Base-by-base conservation (phyloP, 2,797 vertebrate species). In the Xerus rutilus region DNA sequence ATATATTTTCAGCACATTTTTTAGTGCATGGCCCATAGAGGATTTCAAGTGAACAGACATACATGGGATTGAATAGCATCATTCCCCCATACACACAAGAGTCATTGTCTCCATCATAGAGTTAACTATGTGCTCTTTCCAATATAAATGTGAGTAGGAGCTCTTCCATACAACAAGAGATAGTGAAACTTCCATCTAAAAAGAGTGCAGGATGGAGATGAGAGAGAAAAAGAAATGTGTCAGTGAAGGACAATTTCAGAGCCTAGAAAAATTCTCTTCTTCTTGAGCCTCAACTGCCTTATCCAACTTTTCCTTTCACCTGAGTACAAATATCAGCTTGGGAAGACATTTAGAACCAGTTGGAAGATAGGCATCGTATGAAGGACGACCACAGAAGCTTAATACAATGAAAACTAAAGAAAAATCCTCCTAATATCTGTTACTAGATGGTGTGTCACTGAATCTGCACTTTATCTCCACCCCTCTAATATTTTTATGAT, bases 11-110 rank as follows among this genome's bases (percentile, higher is more conserved):
- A 76, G 52, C 2, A 64, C 21, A 70, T 90, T 94, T 94, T 35
- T 28, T 86, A 86, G 25, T 73, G 5, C 10, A n/a, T 72, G 20
- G 1, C 17, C 11, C 3, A 12, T 17, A 90, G 49, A 73, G 87
- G 49, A 73, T 84, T 79, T 79, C 74, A 32, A 86, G 86, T 92
- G 35, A 90, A 64, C 77, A 20, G 39, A 86, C 52, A 95, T 67
- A 65, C 69, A 59, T 54, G 20, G 74, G 77, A 84, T 72, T 91
- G 30, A 72, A 39, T 70, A 85, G n/a, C 35, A 7, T 77, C 49
- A 89, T 64, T 86, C 21, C 11, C 18, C 12, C 45, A 32, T 73
- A 57, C 64, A 62, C 88, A 69, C 7, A 73, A 69, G 21, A 62
- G 47, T 86, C 32, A 49, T 35, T 57, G 30, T 92, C 47, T 86